phyloP scores from a whole-genome alignment of 2,888 invertebrate species.

The Eristalinus aeneus region DNA sequence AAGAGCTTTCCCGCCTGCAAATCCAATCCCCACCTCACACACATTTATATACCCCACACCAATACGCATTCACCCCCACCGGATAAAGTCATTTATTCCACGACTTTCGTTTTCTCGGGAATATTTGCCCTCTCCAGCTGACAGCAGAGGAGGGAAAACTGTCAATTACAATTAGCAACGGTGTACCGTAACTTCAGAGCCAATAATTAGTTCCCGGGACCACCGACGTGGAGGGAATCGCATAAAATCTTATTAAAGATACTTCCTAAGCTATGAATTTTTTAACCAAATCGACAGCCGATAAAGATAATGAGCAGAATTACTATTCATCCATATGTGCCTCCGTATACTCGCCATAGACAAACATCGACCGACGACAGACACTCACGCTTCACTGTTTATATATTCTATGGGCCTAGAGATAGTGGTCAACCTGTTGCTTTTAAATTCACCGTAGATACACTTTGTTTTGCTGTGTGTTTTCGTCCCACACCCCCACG shows the following conservation, averaged over 20 bases:
- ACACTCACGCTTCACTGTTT: not conserved
- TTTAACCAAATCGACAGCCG: not conserved
- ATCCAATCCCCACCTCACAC: not conserved
- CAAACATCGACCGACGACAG: slow-evolving; percentile 29
- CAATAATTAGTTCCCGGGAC: not conserved
- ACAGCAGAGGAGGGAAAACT: not conserved
- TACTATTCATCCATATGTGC: slow-evolving; percentile 53
- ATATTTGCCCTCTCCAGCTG: not conserved
- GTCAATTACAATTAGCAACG: not conserved
- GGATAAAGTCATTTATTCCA: not conserved
- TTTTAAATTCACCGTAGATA: slow-evolving; percentile 16
- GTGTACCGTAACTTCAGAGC: not conserved
- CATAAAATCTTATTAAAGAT: not conserved
- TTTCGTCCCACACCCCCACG: not conserved
- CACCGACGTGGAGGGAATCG: not conserved
- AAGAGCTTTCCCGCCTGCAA: not conserved
- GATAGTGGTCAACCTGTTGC: slow-evolving; percentile 61
- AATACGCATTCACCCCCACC: not conserved
- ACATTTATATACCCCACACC: not conserved
- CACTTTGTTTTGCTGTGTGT: not conserved
- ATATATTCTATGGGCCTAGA: not conserved
- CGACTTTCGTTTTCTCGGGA: not conserved
- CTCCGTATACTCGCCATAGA: slow-evolving; percentile 21
- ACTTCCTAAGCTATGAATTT: not conserved
- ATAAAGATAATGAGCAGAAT: slow-evolving; percentile 20